Evolutionary conservation across 2,888 invertebrate genomes (phyloP).

Genomic region (Drosophila putrida): DNA sequence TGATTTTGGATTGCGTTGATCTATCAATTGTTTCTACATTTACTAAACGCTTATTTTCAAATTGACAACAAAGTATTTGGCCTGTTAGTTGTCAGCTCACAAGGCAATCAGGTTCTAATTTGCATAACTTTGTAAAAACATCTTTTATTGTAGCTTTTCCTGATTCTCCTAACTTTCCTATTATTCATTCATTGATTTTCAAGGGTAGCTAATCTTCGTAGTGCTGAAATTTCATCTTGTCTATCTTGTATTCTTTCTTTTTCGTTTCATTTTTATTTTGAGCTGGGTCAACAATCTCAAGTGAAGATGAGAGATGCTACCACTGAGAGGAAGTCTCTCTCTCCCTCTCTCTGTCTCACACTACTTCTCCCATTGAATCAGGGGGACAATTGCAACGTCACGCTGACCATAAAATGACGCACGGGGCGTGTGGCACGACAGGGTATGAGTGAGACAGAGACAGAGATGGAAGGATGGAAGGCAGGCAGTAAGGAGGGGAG

Average conservation of each 20-base stretch:
- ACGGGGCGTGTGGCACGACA: slow-evolving; percentile 38
- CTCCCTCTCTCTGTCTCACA: no score
- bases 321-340: background rate
- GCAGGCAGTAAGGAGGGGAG: background rate
- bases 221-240: accelerated
- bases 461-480: background rate
- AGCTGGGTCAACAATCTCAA: slow-evolving; percentile 50
- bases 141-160: no score
- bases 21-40: no score
- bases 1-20: no score
- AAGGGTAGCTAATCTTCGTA: background rate
- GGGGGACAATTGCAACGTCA: slow-evolving; percentile 33
- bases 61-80: no score
- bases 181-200: no score
- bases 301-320: slow-evolving; percentile 26
- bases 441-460: slow-evolving; percentile 6
- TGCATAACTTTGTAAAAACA: no score
- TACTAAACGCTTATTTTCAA: no score
- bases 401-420: slow-evolving; percentile 64
- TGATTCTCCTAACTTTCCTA: no score
- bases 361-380: background rate
- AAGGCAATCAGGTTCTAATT: no score
- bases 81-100: no score
- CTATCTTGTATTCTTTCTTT: background rate
- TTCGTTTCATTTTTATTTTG: slow-evolving; percentile 18